Evolutionary conservation across 1,140 invertebrate species (phyloP).

Genomic region (Drusus annulatus): DNA sequence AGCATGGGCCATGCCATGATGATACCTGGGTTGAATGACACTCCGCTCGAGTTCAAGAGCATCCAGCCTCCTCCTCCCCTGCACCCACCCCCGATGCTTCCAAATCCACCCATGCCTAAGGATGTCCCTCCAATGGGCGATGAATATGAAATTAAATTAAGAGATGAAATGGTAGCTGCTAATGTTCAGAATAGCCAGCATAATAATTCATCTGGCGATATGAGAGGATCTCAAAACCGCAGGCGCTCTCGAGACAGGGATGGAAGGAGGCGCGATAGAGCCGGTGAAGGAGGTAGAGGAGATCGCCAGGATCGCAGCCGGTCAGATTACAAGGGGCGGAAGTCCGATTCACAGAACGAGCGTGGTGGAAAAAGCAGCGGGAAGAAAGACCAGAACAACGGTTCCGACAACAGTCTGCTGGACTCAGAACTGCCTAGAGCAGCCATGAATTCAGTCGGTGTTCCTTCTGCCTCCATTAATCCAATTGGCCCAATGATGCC

Average conservation of each 20-base stretch:
- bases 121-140: background rate
- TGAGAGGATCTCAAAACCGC: conserved; percentile 25
- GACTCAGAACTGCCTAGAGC: background rate
- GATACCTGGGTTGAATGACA: conserved; percentile 76
- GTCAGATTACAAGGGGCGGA: conserved; percentile 43
- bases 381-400: background rate
- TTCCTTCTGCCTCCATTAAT: background rate
- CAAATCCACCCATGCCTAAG: background rate
- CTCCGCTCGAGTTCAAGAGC: conserved; percentile 79
- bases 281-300: conserved; percentile 62
- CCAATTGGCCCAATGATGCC: conserved; percentile 1
- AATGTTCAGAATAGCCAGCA: background rate
- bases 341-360: background rate
- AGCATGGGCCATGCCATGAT: conserved; percentile 55
- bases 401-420: background rate
- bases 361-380: conserved; percentile 22
- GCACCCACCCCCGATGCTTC: conserved; percentile 54
- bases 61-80: conserved; percentile 41
- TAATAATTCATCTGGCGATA: conserved; percentile 20
- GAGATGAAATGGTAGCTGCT: background rate
- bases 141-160: background rate
- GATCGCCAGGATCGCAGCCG: conserved; percentile 54
- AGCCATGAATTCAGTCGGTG: background rate
- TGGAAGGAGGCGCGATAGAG: conserved; percentile 59
- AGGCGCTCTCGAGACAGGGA: conserved; percentile 43